These are phyloP conservation scores for Epinephelus lanceolatus DNA, from an alignment of 2,113 vertebrate genomes.

Conservation along the genomic window DNA sequence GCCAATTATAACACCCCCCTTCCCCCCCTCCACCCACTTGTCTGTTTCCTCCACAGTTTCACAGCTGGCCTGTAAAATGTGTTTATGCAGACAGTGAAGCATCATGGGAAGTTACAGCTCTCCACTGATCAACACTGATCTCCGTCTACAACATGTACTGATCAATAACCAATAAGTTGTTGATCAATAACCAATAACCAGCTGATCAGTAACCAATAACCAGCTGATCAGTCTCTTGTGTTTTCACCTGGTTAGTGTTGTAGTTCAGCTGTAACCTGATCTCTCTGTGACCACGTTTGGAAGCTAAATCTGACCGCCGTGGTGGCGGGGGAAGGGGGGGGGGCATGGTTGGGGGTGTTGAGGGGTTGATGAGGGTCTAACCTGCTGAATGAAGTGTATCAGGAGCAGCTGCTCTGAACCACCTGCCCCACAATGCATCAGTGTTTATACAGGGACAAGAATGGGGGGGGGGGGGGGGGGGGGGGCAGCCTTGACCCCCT, in stretches of 20 bases:
- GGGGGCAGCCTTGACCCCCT: constrained; percentile 51
- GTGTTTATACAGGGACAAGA: constrained; percentile 54
- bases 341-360: constrained; percentile 8
- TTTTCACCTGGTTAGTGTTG: too few relatives aligned
- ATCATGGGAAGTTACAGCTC: too few relatives aligned
- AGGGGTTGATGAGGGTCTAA: constrained; percentile 58
- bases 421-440: constrained; percentile 47
- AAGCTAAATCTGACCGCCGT: too few relatives aligned
- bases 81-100: too few relatives aligned
- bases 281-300: too few relatives aligned
- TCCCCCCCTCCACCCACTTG: too few relatives aligned
- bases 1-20: background rate
- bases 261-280: too few relatives aligned
- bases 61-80: too few relatives aligned
- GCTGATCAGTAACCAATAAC: background rate
- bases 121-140: background rate
- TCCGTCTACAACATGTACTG: too few relatives aligned
- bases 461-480: constrained; percentile 15
- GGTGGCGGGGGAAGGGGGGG: background rate
- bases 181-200: background rate
- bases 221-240: background rate
- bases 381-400: constrained; percentile 46
- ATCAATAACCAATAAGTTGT: background rate
- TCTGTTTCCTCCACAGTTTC: background rate
- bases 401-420: constrained; percentile 43